These are phyloP conservation scores for Leptoclinus maculatus DNA, from an alignment of 2,797 vertebrate species.

Conservation along the genomic window DNA sequence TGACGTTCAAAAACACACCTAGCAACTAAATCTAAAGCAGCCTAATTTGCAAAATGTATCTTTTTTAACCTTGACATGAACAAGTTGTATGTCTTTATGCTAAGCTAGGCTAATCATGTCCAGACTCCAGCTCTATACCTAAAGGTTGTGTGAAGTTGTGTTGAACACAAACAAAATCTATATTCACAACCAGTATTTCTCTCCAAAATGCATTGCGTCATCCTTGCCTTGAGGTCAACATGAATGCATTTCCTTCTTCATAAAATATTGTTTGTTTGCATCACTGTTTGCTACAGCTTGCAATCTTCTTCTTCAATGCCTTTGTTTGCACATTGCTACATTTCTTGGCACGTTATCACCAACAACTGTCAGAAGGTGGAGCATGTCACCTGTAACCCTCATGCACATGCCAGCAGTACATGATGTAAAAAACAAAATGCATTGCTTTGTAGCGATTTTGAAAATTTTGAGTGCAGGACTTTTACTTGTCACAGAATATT, in stretches of 20 bases:
- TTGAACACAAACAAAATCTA: neutral
- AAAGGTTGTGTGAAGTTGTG: neutral
- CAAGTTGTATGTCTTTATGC: neutral
- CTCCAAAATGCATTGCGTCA: neutral
- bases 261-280: neutral
- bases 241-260: neutral
- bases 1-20: neutral
- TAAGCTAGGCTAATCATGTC: neutral
- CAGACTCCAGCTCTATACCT: neutral
- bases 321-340: neutral
- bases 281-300: neutral
- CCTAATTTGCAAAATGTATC: neutral
- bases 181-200: neutral
- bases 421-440: neutral
- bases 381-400: neutral
- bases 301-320: neutral
- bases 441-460: neutral
- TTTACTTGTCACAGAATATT: too few species aligned
- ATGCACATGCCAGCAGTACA: neutral
- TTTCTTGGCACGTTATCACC: neutral
- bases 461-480: too few species aligned
- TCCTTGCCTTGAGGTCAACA: neutral
- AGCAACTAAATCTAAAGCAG: neutral
- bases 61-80: neutral
- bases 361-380: neutral